Conservation (phyloP, 1,140 invertebrate species). For the Pygmarrhopalites habei region DNA sequence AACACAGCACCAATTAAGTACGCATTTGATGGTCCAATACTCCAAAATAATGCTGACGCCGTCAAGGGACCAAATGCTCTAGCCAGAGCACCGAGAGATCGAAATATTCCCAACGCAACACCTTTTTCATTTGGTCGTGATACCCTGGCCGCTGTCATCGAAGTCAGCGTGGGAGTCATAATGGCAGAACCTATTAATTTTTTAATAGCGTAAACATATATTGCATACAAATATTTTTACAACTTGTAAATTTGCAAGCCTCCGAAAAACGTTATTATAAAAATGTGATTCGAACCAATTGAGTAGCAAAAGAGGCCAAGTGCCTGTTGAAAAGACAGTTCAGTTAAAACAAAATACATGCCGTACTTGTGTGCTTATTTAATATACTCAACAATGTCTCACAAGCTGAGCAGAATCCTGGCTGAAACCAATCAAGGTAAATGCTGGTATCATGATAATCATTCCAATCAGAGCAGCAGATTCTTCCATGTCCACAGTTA, state of each 20-base stretch:
- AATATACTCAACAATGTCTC: too few relatives aligned
- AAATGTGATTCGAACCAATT: too few relatives aligned
- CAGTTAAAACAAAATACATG: too few relatives aligned
- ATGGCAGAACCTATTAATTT: constrained; percentile 62
- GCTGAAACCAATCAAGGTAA: constrained; percentile 27
- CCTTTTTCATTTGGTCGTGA: constrained; percentile 81
- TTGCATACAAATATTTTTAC: too few relatives aligned
- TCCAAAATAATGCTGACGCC: constrained; percentile 53
- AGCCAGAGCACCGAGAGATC: constrained; percentile 87
- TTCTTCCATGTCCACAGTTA: constrained; percentile 68
- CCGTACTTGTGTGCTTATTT: too few relatives aligned
- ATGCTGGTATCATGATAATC: constrained; percentile 32
- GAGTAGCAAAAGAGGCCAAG: constrained; percentile 31
- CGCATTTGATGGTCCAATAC: constrained; percentile 38
- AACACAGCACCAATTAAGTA: constrained; percentile 40
- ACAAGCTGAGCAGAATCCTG: constrained; percentile 15
- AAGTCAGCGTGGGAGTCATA: constrained; percentile 84
- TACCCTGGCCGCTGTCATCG: constrained; percentile 73
- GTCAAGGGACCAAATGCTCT: constrained; percentile 83
- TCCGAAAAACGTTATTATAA: too few relatives aligned
- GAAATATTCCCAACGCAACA: constrained; percentile 82
- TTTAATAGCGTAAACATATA: neutral
- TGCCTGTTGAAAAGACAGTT: too few relatives aligned
- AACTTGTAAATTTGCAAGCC: too few relatives aligned
- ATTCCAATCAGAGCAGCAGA: constrained; percentile 56